These are phyloP conservation scores for Trematomus bernacchii DNA, from an alignment of 2,797 vertebrate genomes.

Conservation along the genomic window DNA sequence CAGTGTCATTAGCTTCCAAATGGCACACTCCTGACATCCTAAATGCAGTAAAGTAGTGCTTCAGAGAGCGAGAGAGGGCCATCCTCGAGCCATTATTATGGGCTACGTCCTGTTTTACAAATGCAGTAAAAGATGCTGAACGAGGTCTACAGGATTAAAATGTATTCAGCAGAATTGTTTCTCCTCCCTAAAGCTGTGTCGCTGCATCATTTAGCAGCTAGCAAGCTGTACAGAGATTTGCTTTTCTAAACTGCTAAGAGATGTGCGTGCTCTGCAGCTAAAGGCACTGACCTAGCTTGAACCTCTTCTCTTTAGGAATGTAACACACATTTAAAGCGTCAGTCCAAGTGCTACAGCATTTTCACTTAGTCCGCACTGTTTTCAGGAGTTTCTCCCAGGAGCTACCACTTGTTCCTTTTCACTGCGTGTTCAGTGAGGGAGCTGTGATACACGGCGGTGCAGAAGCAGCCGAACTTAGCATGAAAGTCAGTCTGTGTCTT, in stretches of 20 bases:
- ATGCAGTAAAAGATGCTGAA: constrained; percentile 42
- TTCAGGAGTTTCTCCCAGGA: constrained; percentile 49
- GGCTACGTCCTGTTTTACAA: constrained; percentile 36
- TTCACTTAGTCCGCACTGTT: constrained; percentile 57
- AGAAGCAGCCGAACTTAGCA: constrained; percentile 47
- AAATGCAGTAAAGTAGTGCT: constrained; percentile 21
- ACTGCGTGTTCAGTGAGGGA: constrained; percentile 30
- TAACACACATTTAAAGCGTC: constrained; percentile 55
- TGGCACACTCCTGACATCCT: constrained; percentile 17
- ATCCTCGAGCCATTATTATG: constrained; percentile 25
- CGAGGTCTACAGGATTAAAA: constrained; percentile 34
- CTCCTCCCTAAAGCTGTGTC: constrained; percentile 41
- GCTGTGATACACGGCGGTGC: constrained; percentile 38
- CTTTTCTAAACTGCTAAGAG: constrained; percentile 41
- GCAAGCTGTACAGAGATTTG: constrained; percentile 29
- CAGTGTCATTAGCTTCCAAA: constrained; percentile 15
- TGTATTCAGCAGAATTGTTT: constrained; percentile 39
- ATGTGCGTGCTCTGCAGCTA: constrained; percentile 37
- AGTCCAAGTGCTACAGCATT: constrained; percentile 44
- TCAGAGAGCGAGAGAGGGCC: not conserved
- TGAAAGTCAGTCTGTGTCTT: constrained; percentile 52
- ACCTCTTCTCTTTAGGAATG: constrained; percentile 30
- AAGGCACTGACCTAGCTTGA: constrained; percentile 43
- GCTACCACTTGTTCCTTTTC: constrained; percentile 22
- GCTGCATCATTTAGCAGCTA: constrained; percentile 45